Evolutionary conservation across 2,888 invertebrate species (phyloP).

Genomic region (Catocala fraxini): DNA sequence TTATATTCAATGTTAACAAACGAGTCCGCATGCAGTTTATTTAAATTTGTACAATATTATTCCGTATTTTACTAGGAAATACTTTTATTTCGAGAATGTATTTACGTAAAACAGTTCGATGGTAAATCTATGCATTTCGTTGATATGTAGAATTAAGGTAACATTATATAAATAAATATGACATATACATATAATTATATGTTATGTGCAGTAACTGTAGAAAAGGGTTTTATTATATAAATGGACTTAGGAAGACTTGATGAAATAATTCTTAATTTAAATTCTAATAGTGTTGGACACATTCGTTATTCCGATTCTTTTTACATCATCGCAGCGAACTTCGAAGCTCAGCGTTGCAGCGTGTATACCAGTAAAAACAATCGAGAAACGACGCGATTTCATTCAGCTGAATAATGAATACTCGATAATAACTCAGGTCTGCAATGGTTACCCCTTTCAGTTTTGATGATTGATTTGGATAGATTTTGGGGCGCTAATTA

Average conservation of each 20-base stretch:
- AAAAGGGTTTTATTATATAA: not conserved
- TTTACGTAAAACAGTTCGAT: not conserved
- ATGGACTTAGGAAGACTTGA: not conserved
- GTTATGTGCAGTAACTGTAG: not conserved
- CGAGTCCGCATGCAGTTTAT: not conserved
- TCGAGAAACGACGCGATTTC: constrained; percentile 61
- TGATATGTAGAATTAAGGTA: constrained; percentile 2
- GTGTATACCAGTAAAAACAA: no score
- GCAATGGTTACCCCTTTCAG: no score
- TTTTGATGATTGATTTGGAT: no score
- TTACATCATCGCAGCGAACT: constrained; percentile 13
- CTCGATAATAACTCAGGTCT: constrained; percentile 68
- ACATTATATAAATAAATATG: not conserved
- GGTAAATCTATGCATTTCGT: not conserved
- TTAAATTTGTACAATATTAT: not conserved
- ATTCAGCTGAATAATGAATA: constrained; percentile 71
- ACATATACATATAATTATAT: not conserved
- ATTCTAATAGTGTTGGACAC: constrained; percentile 29
- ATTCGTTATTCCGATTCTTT: constrained; percentile 23
- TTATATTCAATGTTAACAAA: no score
- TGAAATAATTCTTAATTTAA: constrained; percentile 20
- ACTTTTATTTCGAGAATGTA: not conserved
- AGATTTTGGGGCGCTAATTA: no score
- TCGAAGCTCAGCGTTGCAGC: no score
- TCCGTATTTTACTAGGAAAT: not conserved